Conservation (phyloP, 2,113 vertebrate species). For the Cranoglanis bouderius region DNA sequence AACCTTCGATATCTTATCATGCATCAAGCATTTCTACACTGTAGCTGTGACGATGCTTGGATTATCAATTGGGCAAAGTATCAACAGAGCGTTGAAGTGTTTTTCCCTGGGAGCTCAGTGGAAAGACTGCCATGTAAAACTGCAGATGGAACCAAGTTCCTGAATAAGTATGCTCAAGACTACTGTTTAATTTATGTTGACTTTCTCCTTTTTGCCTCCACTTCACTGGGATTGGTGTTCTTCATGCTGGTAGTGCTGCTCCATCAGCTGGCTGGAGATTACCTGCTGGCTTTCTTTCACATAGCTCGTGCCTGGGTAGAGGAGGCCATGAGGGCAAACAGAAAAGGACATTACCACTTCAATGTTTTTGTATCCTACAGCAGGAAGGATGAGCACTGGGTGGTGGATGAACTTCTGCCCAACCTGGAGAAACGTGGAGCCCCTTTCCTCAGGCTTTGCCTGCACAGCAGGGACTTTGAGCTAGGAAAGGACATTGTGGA, state of each 20-base stretch:
- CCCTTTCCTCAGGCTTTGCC: conserved; percentile 36
- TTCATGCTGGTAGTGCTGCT: conserved; percentile 36
- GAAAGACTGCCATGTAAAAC: neutral
- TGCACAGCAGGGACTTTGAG: conserved; percentile 43
- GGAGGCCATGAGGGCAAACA: conserved; percentile 13
- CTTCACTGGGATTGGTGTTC: conserved; percentile 7
- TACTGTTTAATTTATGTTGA: conserved; percentile 16
- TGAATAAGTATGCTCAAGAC: neutral
- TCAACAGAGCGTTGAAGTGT: conserved; percentile 5
- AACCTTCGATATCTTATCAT: conserved; percentile 26
- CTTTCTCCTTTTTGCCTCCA: conserved; percentile 28
- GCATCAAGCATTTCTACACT: neutral
- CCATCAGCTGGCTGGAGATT: conserved; percentile 36
- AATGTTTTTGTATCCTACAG: conserved; percentile 60
- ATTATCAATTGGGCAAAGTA: conserved; percentile 27
- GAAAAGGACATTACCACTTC: conserved; percentile 29
- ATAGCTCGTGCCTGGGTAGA: conserved; percentile 41
- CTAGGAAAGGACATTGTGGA: conserved; percentile 46
- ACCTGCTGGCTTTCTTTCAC: conserved; percentile 35
- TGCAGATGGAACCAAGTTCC: neutral
- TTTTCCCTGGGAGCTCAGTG: neutral
- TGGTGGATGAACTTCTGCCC: conserved; percentile 52
- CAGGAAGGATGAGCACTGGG: conserved; percentile 53
- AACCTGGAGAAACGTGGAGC: conserved; percentile 48
- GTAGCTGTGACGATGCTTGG: conserved; percentile 44